Conservation (phyloP, 1,140 invertebrate genomes). For the Dufourea novaeangliae region DNA sequence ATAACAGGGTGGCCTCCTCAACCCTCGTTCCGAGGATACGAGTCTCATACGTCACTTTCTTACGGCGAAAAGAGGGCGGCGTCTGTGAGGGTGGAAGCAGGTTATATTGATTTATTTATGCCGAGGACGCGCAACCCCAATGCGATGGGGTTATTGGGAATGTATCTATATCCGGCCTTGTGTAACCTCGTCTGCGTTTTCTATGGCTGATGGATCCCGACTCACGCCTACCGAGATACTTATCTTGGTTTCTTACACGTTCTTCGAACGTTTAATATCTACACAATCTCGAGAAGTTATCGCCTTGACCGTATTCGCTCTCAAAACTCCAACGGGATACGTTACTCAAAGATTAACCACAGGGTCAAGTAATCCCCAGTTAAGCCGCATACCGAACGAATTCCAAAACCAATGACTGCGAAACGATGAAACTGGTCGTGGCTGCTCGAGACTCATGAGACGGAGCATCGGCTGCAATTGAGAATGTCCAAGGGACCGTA, state of each 20-base stretch:
- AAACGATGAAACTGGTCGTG: background rate
- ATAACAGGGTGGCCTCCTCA: slow-evolving; percentile 77
- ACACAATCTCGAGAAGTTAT: too few species aligned
- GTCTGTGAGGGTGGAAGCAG: slow-evolving; percentile 64
- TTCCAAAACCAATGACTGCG: slow-evolving; percentile 24
- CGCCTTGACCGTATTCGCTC: background rate
- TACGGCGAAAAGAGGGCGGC: slow-evolving; percentile 62
- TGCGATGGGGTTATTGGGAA: slow-evolving; percentile 77
- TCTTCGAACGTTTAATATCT: background rate
- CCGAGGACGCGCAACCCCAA: slow-evolving; percentile 62
- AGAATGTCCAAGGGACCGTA: slow-evolving; percentile 26
- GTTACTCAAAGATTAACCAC: background rate
- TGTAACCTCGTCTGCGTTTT: slow-evolving; percentile 33
- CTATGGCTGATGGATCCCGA: background rate
- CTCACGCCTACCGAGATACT: background rate
- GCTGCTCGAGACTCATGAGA: background rate
- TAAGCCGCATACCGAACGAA: slow-evolving; percentile 3
- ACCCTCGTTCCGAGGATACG: slow-evolving; percentile 70
- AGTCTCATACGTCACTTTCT: slow-evolving; percentile 78
- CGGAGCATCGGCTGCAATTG: slow-evolving; percentile 16
- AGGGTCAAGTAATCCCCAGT: slow-evolving; percentile 12
- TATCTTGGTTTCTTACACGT: background rate
- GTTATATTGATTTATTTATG: slow-evolving; percentile 82
- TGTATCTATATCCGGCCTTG: slow-evolving; percentile 63
- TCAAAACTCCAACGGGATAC: background rate